A percentile compares a stretch with the other conserved stretches of the same genome.
phyloP scores from a whole-genome alignment of 2,888 invertebrate species.

The Labia minor region DNA sequence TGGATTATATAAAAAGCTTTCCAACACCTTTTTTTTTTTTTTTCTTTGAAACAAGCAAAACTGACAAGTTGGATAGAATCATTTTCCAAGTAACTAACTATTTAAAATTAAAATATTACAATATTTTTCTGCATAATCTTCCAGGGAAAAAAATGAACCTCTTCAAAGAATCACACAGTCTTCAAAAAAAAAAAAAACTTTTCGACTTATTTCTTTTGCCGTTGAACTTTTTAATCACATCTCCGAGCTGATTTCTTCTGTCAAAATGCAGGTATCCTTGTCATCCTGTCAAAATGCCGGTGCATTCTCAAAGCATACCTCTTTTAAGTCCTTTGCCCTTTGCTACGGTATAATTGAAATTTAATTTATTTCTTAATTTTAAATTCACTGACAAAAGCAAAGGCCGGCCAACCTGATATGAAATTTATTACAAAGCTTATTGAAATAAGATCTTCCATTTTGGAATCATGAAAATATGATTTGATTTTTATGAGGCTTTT shows the following conservation, averaged over 20 bases:
- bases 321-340: not conserved
- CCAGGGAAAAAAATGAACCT: too few species aligned
- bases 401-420: not conserved
- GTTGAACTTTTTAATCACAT: not conserved
- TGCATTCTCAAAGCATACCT: not conserved
- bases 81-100: too few species aligned
- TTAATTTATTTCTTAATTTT: conserved; percentile 7
- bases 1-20: too few species aligned
- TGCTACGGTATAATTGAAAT: conserved; percentile 13
- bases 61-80: too few species aligned
- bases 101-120: too few species aligned
- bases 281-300: not conserved
- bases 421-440: conserved; percentile 13
- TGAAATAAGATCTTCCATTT: not conserved
- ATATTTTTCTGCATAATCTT: too few species aligned
- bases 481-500: conserved; percentile 1
- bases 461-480: not conserved
- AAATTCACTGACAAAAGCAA: not conserved
- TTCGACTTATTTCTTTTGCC: too few species aligned
- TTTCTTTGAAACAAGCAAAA: too few species aligned
- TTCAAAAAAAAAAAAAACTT: too few species aligned
- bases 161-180: too few species aligned
- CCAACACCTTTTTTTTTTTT: too few species aligned
- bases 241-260: not conserved
- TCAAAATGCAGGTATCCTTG: not conserved